Evolutionary conservation across 2,888 invertebrate species (phyloP).

Genomic region (Leptarthrus brevirostris): DNA sequence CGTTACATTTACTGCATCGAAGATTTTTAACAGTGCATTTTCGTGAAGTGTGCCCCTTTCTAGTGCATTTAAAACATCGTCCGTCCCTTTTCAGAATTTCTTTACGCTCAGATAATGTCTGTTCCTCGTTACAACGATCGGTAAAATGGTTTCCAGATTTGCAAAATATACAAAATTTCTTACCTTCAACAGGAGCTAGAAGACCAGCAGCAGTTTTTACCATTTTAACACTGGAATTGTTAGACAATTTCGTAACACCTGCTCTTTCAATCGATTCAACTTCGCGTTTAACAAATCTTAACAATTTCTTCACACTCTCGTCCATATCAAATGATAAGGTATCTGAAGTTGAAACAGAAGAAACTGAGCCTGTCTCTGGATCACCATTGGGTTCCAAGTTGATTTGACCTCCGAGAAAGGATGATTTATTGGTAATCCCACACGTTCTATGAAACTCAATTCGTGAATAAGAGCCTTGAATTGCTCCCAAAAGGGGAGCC

Average conservation of each 20-base stretch:
- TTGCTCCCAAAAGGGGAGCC: too few species aligned
- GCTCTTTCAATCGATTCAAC: constrained; percentile 24
- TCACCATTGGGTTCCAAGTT: too few species aligned
- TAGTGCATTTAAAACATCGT: background rate
- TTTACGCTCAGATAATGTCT: background rate
- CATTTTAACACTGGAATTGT: constrained; percentile 7
- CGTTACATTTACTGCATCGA: too few species aligned
- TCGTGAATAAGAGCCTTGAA: too few species aligned
- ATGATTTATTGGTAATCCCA: too few species aligned
- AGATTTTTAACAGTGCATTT: too few species aligned
- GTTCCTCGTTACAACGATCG: background rate
- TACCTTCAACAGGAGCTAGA: background rate
- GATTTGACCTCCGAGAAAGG: too few species aligned
- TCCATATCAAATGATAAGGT: too few species aligned
- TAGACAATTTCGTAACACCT: too few species aligned
- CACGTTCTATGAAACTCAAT: too few species aligned
- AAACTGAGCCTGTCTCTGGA: too few species aligned
- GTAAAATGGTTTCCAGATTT: constrained; percentile 5
- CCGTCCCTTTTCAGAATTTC: background rate
- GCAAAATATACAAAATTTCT: constrained; percentile 31
- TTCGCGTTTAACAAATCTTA: constrained; percentile 33
- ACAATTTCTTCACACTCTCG: background rate
- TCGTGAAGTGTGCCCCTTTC: background rate
- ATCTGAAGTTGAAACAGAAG: too few species aligned
- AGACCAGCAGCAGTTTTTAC: constrained; percentile 48